phyloP scores from a whole-genome alignment of 2,888 invertebrate genomes.

The Scaeva pyrastri region DNA sequence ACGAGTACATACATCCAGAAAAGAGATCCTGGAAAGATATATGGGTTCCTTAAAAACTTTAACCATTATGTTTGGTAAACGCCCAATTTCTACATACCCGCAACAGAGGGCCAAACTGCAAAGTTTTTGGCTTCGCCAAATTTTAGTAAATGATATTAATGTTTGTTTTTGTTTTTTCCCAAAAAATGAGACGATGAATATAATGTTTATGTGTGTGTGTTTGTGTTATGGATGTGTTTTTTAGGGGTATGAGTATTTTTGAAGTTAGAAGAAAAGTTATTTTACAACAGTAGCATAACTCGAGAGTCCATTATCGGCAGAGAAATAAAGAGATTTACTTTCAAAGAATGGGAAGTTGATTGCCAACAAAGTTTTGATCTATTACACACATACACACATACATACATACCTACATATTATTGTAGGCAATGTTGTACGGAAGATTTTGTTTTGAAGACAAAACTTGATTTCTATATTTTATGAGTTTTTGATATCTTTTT shows the following conservation, averaged over 20 bases:
- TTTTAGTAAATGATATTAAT: slow-evolving; percentile 18
- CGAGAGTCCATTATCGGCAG: not conserved
- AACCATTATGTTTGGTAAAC: slow-evolving; percentile 20
- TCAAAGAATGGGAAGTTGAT: not conserved
- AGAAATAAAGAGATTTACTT: slow-evolving; percentile 2
- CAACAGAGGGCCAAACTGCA: not conserved
- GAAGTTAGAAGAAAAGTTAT: not conserved
- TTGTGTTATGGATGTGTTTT: not conserved
- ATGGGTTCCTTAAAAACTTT: not conserved
- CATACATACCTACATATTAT: not conserved
- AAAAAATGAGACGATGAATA: not conserved
- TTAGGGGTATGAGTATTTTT: no score
- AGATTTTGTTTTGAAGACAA: not conserved
- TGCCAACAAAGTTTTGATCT: slow-evolving; percentile 9
- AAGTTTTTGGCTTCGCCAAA: slow-evolving; percentile 6
- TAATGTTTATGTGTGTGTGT: not conserved
- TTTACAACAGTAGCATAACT: slow-evolving; percentile 5
- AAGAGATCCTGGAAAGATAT: not conserved
- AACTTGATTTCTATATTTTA: not conserved
- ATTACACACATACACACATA: not conserved
- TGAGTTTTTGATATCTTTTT: no score
- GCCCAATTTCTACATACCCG: not conserved
- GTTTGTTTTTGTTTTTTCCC: slow-evolving; percentile 7
- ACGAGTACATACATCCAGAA: no score
- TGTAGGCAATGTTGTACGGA: no score